phyloP scores from a whole-genome alignment of 1,140 invertebrate species.

The Coptotermes formosanus region DNA sequence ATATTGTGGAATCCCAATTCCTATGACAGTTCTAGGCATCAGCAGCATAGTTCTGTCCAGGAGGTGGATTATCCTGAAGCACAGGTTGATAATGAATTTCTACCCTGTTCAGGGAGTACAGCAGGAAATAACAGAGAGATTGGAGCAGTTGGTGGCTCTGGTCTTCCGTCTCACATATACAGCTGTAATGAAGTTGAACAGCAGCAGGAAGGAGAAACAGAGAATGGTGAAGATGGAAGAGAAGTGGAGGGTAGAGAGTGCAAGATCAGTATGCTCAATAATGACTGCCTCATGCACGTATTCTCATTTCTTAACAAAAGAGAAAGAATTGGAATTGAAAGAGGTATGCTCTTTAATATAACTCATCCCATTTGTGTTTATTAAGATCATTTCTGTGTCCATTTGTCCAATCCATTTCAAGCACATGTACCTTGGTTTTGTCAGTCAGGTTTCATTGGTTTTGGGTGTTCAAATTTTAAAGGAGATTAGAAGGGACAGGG shows the following conservation, averaged over 20 bases:
- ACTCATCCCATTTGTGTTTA: neutral
- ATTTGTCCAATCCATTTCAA: neutral
- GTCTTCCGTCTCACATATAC: neutral
- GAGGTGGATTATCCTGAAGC: neutral
- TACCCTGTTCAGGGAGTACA: neutral
- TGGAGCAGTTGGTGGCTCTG: neutral
- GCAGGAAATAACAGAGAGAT: too few species aligned
- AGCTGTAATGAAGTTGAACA: neutral
- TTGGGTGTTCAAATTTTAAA: neutral
- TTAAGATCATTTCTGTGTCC: too few species aligned
- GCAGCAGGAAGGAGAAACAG: neutral
- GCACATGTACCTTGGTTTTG: neutral
- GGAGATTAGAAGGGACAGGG: neutral
- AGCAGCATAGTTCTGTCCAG: neutral
- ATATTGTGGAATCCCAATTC: neutral
- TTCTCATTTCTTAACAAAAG: conserved; percentile 25
- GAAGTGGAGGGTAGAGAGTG: conserved; percentile 25
- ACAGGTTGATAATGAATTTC: neutral
- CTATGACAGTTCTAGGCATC: neutral
- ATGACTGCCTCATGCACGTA: conserved; percentile 31
- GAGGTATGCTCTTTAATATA: conserved; percentile 15
- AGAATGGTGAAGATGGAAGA: neutral
- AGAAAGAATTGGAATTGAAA: conserved; percentile 26
- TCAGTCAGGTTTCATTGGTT: neutral
- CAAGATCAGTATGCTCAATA: conserved; percentile 22